A percentile compares a stretch with the other conserved stretches of the same genome.
phyloP scores from a whole-genome alignment of 92 coral and sea anemone species.

The Epizoanthus stellaris region DNA sequence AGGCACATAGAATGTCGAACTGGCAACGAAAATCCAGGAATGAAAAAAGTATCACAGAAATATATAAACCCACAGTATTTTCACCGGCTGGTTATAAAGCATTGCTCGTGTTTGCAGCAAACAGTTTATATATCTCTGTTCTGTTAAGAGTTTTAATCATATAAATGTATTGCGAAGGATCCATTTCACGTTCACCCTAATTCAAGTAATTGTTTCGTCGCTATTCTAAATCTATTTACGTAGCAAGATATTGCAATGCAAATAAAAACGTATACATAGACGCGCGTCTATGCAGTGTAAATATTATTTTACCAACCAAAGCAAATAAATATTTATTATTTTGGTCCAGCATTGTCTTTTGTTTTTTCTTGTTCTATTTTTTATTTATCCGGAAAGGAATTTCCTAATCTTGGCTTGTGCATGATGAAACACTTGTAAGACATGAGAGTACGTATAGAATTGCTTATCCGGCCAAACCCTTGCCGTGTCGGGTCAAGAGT shows the following conservation, averaged over 20 bases:
- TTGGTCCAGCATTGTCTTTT: background rate
- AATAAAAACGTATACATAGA: background rate
- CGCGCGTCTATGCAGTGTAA: background rate
- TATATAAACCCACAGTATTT: too few species aligned
- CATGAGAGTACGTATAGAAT: background rate
- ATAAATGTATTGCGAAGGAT: background rate
- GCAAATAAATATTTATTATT: too few species aligned
- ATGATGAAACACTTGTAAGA: background rate
- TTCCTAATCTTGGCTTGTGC: background rate
- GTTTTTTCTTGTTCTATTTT: background rate
- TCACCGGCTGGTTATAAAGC: too few species aligned
- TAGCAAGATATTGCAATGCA: background rate
- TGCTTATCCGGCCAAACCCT: background rate
- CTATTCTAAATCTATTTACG: background rate
- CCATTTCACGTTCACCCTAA: background rate
- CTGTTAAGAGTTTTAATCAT: too few species aligned
- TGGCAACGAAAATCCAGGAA: too few species aligned
- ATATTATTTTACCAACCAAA: too few species aligned
- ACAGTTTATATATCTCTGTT: too few species aligned
- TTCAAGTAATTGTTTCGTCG: slow-evolving; percentile 11
- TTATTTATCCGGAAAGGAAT: background rate
- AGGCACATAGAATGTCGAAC: too few species aligned
- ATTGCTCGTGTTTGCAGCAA: background rate
- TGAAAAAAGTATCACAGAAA: too few species aligned
- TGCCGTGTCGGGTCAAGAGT: background rate